Evolutionary conservation across 2,113 vertebrate genomes (phyloP), one percentile per base, ranked within the genome.

Genomic region (Leucopsar rothschildi): DNA sequence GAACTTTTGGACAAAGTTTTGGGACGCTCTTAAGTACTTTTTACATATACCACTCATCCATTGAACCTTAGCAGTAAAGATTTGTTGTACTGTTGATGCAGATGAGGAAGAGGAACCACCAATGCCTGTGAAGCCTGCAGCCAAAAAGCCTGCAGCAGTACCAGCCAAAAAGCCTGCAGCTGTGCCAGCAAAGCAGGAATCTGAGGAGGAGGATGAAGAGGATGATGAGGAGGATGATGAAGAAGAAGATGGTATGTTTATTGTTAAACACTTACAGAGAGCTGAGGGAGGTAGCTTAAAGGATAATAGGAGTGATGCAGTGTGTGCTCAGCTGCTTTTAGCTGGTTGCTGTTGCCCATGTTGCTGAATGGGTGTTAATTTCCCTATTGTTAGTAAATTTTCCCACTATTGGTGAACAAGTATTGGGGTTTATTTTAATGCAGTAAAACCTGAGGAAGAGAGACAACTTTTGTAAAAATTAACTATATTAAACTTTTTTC

Each of bases 181-280:
- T 73, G 81, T 94, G 57, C 61, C 86, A 82, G 94, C 90, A 68
- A 96, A 98, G 7, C 97, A 98, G 23, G 98, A 98, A 25, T 98
- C 98, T 1, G 98, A 98, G 5, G 98, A 98, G 0, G 98, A 98
- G 0, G 98, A 98, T 0, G 96, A 97, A 0, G 96, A 97, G 0
- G 96, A 97, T 0, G 96, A 97, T 0, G 96, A 97, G 0, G 96
- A 97, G 0, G 96, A 97, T 0, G 96, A 97, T 0, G 97, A 97
- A 0, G 98, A 98, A 0, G 98, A 98, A 0, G 98, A 98, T 11
- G 98, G 98, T 95, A 97, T 53, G 13, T 47, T 50, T 42, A 75
- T 11, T n/a, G 10, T 13, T n/a, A 44, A 77, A 20, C 2, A 4
- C 15, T 64, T 45, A 3, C 0, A n/a, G 52, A 12, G 15, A 78